Base-by-base conservation (phyloP, 37 sponge, comb jelly and placozoan genomes). In the Haliclona indistincta region DNA sequence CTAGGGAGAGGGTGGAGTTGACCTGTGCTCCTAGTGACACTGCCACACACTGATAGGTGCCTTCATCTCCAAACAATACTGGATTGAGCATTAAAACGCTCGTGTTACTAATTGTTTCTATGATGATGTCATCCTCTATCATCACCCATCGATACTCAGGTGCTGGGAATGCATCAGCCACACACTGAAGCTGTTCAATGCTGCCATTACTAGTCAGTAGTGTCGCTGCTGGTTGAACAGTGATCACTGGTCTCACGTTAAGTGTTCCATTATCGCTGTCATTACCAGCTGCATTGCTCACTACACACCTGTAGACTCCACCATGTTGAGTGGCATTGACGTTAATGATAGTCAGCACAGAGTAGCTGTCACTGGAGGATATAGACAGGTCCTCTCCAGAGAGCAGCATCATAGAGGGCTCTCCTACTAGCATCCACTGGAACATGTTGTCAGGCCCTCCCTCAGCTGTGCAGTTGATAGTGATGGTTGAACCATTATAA, bases 261-360 rank as follows among this genome's bases (percentile, higher is more conserved):
- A 84, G 56, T 0, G 49, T 55, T 15, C 43, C 45, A 35, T 39
- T 71, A 47, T 77, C 64, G 63, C 54, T 41, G 42, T 52, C 85
- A 37, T 44, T 71, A 10, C 92, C 88, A 52, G 83, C 92, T 52
- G 38, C 76, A 79, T 91, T 91, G 36, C 39, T 73, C 17, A 83
- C 92, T 15, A 42, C 39, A 63, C 93, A 92, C 3, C 25, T 70
- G 58, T 92, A 88, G 5, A 11, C 56, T 17, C 93, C 92, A 23
- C 88, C 87, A 68, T 73, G 65, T 15, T 64, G 38, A 32, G 89
- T 43, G 2, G 39, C 81, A 80, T 56, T 75, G 17, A 62, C 47
- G 2, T 13, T 49, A n/a, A n/a, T n/a, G n/a, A n/a, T n/a, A n/a
- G n/a, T n/a, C n/a, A n/a, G n/a, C n/a, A n/a, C n/a, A n/a, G n/a